Evolutionary conservation across 1,140 invertebrate species (phyloP).

Genomic region (Drosophila tani): DNA sequence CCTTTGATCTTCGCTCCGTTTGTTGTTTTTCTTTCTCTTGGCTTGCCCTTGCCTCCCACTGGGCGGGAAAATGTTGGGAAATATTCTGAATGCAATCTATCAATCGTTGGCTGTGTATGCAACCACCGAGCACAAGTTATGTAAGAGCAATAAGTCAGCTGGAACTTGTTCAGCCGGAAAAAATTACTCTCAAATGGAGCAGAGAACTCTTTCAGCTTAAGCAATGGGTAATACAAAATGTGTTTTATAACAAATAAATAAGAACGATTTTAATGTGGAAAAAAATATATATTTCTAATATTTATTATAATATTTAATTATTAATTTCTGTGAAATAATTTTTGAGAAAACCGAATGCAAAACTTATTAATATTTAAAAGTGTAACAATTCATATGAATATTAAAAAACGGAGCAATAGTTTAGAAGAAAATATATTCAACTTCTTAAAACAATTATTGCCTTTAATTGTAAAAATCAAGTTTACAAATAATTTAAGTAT

Average conservation of each 20-base stretch:
- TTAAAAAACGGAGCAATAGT: too few relatives aligned
- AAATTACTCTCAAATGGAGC: not conserved
- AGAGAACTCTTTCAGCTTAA: not conserved
- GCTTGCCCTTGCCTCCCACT: slow-evolving; percentile 20
- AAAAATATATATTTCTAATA: not conserved
- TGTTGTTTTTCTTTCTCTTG: slow-evolving; percentile 29
- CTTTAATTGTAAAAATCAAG: too few relatives aligned
- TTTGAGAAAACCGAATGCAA: too few relatives aligned
- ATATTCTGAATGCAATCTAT: slow-evolving; percentile 80
- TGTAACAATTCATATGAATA: too few relatives aligned
- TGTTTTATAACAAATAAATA: too few relatives aligned
- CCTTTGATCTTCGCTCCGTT: slow-evolving; percentile 69
- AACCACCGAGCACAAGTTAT: slow-evolving; percentile 69
- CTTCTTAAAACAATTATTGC: too few relatives aligned
- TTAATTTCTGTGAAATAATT: too few relatives aligned
- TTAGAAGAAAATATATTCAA: too few relatives aligned
- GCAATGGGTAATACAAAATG: not conserved
- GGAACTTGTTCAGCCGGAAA: slow-evolving; percentile 9
- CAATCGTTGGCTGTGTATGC: slow-evolving; percentile 61
- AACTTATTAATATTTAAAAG: too few relatives aligned
- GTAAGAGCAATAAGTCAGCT: slow-evolving; percentile 57
- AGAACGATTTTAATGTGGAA: not conserved
- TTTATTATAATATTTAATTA: too few relatives aligned
- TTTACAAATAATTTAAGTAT: too few relatives aligned
- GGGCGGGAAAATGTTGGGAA: slow-evolving; percentile 54